These are phyloP conservation scores for Globia sparganii DNA, from an alignment of 2,888 invertebrate species.

Conservation along the genomic window DNA sequence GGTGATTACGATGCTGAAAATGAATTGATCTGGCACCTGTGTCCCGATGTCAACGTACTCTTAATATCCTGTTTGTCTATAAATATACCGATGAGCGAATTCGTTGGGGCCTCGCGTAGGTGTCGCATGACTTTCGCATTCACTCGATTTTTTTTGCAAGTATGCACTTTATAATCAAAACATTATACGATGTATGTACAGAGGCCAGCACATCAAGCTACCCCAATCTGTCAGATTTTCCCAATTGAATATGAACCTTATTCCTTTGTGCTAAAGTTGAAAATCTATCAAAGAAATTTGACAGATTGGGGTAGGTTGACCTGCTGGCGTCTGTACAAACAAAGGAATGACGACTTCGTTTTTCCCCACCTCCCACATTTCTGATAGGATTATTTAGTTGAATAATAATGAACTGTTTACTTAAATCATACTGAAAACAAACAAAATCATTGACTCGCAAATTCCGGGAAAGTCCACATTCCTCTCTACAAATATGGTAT, in stretches of 20 bases:
- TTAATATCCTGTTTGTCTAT: constrained; percentile 79
- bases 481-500: constrained; percentile 22
- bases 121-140: constrained; percentile 59
- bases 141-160: constrained; percentile 43
- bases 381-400: constrained; percentile 31
- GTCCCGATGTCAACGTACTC: constrained; percentile 77
- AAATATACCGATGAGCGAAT: constrained; percentile 76
- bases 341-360: constrained; percentile 12
- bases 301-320: too few relatives aligned
- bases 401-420: constrained; percentile 39
- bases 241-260: too few relatives aligned
- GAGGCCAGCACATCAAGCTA: too few relatives aligned
- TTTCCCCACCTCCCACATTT: constrained; percentile 16
- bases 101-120: constrained; percentile 65
- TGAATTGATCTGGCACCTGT: constrained; percentile 72
- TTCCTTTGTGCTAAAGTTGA: too few relatives aligned
- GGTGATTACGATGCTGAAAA: constrained; percentile 66
- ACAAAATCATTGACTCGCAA: constrained; percentile 37
- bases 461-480: constrained; percentile 29
- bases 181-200: constrained; percentile 31
- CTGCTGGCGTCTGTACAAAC: too few relatives aligned
- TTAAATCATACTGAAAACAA: constrained; percentile 42
- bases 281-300: too few relatives aligned
- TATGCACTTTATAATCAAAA: constrained; percentile 52
- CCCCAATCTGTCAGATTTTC: too few relatives aligned